Evolutionary conservation across 30 jellyfish, hydroid and myxozoan genomes (phyloP).

Genomic region (Aurelia sp.): DNA sequence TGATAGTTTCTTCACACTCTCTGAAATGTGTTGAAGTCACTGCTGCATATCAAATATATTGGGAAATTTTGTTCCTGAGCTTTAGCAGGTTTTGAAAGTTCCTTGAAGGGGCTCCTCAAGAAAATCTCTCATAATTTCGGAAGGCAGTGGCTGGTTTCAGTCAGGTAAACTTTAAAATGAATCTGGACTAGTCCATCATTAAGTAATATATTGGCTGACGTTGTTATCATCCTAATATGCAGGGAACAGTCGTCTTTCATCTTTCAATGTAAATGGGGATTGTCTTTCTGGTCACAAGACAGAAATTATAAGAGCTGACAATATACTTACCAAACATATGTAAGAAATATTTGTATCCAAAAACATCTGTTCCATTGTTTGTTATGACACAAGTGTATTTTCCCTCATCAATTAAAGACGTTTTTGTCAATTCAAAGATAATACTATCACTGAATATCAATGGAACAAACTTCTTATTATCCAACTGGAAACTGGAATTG

Average conservation of each 20-base stretch:
- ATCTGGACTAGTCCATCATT: too few relatives aligned
- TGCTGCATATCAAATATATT: too few relatives aligned
- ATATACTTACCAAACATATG: slow-evolving; percentile 34
- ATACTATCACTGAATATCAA: background rate
- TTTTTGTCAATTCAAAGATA: background rate
- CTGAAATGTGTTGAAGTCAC: too few relatives aligned
- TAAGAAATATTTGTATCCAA: slow-evolving; percentile 10
- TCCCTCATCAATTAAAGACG: slow-evolving; percentile 44
- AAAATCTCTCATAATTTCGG: background rate
- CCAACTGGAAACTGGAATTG: background rate
- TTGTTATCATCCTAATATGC: too few relatives aligned
- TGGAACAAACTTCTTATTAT: slow-evolving; percentile 5
- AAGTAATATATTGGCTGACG: too few relatives aligned
- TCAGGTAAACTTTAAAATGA: too few relatives aligned
- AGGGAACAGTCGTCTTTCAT: too few relatives aligned
- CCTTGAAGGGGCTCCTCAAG: background rate
- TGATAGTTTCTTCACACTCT: too few relatives aligned
- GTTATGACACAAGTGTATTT: slow-evolving; percentile 19
- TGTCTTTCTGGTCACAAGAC: too few relatives aligned
- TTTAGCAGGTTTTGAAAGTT: too few relatives aligned
- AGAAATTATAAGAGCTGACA: too few relatives aligned
- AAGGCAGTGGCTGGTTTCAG: background rate
- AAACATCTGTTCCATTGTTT: slow-evolving; percentile 5
- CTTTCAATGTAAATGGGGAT: too few relatives aligned
- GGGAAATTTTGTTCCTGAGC: background rate